phyloP scores from a whole-genome alignment of 2,888 invertebrate genomes.

The Iphiclides podalirius region DNA sequence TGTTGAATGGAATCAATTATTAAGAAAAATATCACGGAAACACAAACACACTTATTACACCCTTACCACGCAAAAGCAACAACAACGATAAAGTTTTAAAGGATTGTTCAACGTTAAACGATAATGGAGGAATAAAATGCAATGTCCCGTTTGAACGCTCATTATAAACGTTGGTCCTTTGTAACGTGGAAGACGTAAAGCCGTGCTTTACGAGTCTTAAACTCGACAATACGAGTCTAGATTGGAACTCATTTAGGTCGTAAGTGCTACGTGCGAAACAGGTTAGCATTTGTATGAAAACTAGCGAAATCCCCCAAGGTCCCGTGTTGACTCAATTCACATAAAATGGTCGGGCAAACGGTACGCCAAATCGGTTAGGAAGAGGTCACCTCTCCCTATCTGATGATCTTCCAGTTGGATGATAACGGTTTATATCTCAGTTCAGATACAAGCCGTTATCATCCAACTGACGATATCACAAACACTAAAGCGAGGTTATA shows the following conservation, averaged over 20 bases:
- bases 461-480: no score
- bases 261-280: slow-evolving; percentile 39
- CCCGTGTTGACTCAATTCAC: no score
- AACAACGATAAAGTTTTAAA: not conserved
- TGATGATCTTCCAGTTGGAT: no score
- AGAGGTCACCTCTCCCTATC: no score
- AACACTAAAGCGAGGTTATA: no score
- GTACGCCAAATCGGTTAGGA: no score
- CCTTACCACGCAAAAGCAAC: not conserved
- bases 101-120: not conserved
- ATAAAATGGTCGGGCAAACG: no score
- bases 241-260: slow-evolving; percentile 60
- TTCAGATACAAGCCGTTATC: no score
- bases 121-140: not conserved
- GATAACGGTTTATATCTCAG: no score
- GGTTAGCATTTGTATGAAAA: not conserved
- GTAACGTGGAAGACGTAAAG: slow-evolving; percentile 24
- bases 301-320: no score
- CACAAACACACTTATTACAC: not conserved
- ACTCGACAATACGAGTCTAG: slow-evolving; percentile 52
- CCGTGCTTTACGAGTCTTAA: slow-evolving; percentile 50
- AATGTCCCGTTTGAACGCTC: slow-evolving; percentile 41
- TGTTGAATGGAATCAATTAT: no score
- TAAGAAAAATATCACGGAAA: not conserved
- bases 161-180: slow-evolving; percentile 31